Percentiles rank a stretch among this genome's conserved stretches.
Conservation (phyloP, 2,797 vertebrate genomes). For the Cossypha polioptera region DNA sequence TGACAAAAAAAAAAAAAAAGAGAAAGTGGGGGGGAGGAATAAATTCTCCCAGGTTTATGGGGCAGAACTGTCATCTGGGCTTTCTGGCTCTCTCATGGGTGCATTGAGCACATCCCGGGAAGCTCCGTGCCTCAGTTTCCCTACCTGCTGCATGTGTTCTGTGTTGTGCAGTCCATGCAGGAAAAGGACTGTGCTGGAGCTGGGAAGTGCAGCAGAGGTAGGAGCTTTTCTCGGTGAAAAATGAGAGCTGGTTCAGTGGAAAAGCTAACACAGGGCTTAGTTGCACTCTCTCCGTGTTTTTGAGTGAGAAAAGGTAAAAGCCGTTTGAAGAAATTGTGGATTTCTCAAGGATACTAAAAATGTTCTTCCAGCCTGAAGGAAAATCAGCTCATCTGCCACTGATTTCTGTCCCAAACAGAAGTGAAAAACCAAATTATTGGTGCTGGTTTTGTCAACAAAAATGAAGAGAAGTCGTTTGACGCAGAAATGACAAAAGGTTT, state of each 20-base stretch:
- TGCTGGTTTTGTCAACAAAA: neutral
- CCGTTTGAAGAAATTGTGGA: neutral
- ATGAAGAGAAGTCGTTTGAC: neutral
- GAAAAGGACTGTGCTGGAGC: neutral
- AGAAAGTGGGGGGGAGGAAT: neutral
- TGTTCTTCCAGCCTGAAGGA: neutral
- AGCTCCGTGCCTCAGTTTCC: conserved; percentile 25
- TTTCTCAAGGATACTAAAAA: neutral
- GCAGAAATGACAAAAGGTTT: neutral
- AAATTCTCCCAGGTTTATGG: neutral
- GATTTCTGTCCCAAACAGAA: neutral
- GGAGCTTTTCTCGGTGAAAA: neutral
- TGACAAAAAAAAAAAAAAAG: neutral
- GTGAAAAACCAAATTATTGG: neutral
- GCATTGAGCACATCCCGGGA: neutral
- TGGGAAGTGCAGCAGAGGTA: neutral
- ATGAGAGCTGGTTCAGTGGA: neutral
- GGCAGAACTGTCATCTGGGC: neutral
- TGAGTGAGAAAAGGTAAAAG: neutral
- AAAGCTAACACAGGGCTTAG: neutral
- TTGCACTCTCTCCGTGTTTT: neutral
- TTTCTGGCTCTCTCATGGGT: neutral
- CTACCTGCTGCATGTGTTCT: neutral
- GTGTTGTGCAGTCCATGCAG: neutral
- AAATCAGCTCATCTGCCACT: neutral